Conservation (phyloP, 23 tunicate genomes). For the Oikopleura vanhoeffeni region DNA sequence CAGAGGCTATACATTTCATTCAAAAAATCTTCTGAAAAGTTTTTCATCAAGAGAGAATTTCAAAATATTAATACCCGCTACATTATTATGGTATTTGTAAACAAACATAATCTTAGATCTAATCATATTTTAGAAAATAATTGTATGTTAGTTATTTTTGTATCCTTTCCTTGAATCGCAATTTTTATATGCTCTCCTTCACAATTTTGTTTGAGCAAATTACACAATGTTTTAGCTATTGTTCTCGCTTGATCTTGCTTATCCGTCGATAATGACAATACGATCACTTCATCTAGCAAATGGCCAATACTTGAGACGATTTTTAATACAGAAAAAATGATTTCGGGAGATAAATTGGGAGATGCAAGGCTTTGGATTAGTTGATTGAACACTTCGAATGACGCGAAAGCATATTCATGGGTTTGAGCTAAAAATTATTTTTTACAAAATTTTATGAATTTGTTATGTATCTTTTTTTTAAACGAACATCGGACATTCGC, state of each 20-base stretch:
- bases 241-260: not conserved
- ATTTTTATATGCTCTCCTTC: not conserved
- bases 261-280: not conserved
- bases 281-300: not conserved
- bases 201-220: not conserved
- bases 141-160: too few relatives aligned
- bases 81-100: too few relatives aligned
- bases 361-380: not conserved
- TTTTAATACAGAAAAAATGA: not conserved
- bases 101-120: too few relatives aligned
- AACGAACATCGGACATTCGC: too few relatives aligned
- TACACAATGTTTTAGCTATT: not conserved
- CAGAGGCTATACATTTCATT: too few relatives aligned
- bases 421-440: not conserved
- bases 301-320: not conserved
- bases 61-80: too few relatives aligned
- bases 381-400: not conserved
- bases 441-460: too few relatives aligned
- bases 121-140: too few relatives aligned
- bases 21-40: too few relatives aligned
- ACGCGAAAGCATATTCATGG: not conserved
- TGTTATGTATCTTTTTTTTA: too few relatives aligned
- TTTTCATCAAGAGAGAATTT: too few relatives aligned
- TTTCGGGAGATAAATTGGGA: not conserved
- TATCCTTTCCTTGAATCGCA: not conserved